Base-by-base conservation (phyloP, 2,888 invertebrate genomes). In the Stenichneumon culpator region DNA sequence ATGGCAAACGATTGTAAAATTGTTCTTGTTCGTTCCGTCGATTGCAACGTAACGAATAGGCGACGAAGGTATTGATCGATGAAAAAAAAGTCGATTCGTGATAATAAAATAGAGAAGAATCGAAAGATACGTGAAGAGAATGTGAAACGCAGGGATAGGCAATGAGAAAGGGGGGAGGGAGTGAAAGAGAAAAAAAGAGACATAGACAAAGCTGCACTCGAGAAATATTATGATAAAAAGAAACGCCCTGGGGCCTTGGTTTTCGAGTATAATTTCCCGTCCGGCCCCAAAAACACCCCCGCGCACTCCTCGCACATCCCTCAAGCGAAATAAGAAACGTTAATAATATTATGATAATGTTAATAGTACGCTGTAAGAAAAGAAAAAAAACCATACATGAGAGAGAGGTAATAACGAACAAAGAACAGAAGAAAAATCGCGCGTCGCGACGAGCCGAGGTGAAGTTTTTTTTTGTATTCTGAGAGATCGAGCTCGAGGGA, bases 231-330 rank as follows among this genome's bases (percentile, higher is more conserved):
- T 52, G 52, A 87, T 87, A 88, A 89, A 85, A 87, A 88, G 91
- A 92, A 90, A 89, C 91, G 93, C 93, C 93, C 93, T 92, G 93
- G 93, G 93, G 93, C 92, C 93, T 92, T 92, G 91, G 90, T 90
- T 91, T 93, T 92, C 89, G 89, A 82, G 85, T 85, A 74, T 79
- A 85, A 82, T 79, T 85, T 82, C 85, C 89, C 89, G 87, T 88
- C 88, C 88, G 92, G 92, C 92, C 92, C 92, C 91, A 88, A 69
- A 75, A 78, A 83, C 79, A 74, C 63, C 78, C 82, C 70, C 75
- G 82, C 85, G 82, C 79, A 82, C 82, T 82, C 82, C 85, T 77
- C 82, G 85, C 82, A 85, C 85, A 77, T 63, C 84, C 85, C 82
- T 79, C 79, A 68, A 79, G 75, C 82, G 82, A 68, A 65, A 67